Evolutionary conservation across 37 sponge, comb jelly and placozoan species (phyloP), one percentile per base, ranked within the genome.

Genomic region (Agelas oroides): DNA sequence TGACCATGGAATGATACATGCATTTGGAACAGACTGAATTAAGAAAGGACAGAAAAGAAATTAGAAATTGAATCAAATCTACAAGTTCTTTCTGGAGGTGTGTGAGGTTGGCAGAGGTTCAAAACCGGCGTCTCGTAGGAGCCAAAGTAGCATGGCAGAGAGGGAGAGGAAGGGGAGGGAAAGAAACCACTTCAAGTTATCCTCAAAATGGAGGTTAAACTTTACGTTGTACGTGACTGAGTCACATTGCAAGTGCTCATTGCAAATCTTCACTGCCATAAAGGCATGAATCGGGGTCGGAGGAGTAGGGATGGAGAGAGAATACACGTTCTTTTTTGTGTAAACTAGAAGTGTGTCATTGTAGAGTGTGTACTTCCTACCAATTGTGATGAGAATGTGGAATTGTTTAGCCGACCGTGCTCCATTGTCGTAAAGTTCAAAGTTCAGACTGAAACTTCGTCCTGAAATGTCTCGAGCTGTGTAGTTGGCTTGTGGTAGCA

Each of bases 141-240:
- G 33, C 93, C 93, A 92, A 20, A 92, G 69, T 15, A 88, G 32
- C 17, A 76, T 62, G 32, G 64, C 66, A 38, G 70, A 76, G 15
- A 92, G 70, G 17, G 74, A 84, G n/a, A 92, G 33, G 52, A 92
- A 92, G 1, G 93, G 93, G 15, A 88, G 46, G 32, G 82, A 64
- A 13, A 92, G 79, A 53, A 84, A 88, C 93, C 93, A 92, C 61
- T 84, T 72, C 19, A 92, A 66, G 39, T 79, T 59, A 36, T 88
- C 93, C 57, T 88, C 81, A 77, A 88, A 92, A 37, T 84, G 84
- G 8, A 88, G 61, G 55, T 92, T 92, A 53, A 92, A 92, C 53
- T 78, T 79, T 23, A 70, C 52, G 19, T 59, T 67, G 65, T 55
- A 70, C 27, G 63, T 53, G 14, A 37, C 54, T 1, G 71, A 24